Evolutionary conservation across 2,888 invertebrate species (phyloP), one percentile per base, ranked within the genome.

Genomic region (Dryobotodes eremita): DNA sequence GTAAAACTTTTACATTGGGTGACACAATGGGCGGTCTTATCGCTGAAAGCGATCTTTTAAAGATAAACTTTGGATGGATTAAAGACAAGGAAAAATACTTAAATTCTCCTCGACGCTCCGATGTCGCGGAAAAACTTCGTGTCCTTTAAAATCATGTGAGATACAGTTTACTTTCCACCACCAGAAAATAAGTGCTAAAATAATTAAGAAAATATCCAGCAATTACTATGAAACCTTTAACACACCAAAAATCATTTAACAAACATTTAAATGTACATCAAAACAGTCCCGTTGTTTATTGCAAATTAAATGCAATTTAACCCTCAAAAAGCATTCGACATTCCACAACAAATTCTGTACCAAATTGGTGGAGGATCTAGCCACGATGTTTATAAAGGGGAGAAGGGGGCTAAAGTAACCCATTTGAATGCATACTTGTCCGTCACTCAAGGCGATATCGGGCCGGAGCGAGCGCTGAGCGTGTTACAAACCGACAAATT

Each of bases 351-450:
- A 96, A 96, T 96, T 95, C 95, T 93, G 92, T 93, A 94, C 94
- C 94, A 96, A 96, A 96, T 96, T 96, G 96, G 95, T 94, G 92
- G 92, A 91, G 93, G 94, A 94, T 94, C 94, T 93, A 92, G 92
- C 94, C 88, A 88, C 92, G 94, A 94, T 95, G 95, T 96, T 95
- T 96, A 95, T 94, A 93, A 94, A 92, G 89, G 89, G 93, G 93
- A 93, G 94, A 92, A 91, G 91, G 94, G 92, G 96, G 95, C 96
- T 97, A 97, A 98, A 98, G 97, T 97, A 97, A 97, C 97, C 97
- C 95, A 98, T 98, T 98, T 97, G 98, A 98, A 98, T 98, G 98
- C 98, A 98, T 97, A 97, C 97, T 97, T 97, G 97, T 97, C 97
- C 97, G 97, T 98, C 98, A 98, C 97, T 97, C 97, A 97, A 96